These are phyloP conservation scores for Phalacrocorax aristotelis DNA, from an alignment of 2,113 vertebrate genomes.

Conservation along the genomic window DNA sequence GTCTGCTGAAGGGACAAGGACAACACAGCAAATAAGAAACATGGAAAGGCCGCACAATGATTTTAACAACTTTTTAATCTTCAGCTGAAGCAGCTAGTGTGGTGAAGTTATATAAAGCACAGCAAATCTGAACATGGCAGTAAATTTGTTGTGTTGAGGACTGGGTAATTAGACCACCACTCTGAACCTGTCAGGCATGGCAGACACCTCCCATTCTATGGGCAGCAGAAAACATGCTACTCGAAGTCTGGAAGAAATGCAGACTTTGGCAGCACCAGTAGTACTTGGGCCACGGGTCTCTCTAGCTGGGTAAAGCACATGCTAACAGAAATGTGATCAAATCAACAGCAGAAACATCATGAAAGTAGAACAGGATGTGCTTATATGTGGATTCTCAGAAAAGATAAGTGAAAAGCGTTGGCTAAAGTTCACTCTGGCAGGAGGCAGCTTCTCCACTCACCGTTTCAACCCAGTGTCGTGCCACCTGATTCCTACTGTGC, in stretches of 20 bases:
- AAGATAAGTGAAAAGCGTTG: background rate
- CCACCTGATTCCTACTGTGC: background rate
- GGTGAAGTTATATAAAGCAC: background rate
- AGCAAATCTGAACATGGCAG: background rate
- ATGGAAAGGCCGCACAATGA: background rate
- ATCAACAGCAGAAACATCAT: background rate
- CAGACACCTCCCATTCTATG: background rate
- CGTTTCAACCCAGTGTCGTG: accelerated
- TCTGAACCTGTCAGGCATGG: background rate
- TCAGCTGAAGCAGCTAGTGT: background rate
- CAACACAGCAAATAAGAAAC: background rate
- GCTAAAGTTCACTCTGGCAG: background rate
- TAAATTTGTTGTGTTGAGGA: background rate
- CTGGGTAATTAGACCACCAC: background rate
- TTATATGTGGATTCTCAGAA: background rate
- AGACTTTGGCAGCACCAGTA: background rate
- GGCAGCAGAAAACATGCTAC: background rate
- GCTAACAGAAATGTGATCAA: background rate
- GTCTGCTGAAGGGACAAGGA: background rate
- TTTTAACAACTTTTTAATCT: background rate
- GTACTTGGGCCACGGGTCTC: background rate
- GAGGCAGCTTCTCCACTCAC: background rate
- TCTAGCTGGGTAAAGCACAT: background rate
- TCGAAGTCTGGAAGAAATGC: background rate
- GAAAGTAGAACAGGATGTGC: background rate